Percentiles rank a stretch among this genome's conserved stretches.
Conservation (phyloP, 2,113 vertebrate genomes). For the Aegithalos caudatus region DNA sequence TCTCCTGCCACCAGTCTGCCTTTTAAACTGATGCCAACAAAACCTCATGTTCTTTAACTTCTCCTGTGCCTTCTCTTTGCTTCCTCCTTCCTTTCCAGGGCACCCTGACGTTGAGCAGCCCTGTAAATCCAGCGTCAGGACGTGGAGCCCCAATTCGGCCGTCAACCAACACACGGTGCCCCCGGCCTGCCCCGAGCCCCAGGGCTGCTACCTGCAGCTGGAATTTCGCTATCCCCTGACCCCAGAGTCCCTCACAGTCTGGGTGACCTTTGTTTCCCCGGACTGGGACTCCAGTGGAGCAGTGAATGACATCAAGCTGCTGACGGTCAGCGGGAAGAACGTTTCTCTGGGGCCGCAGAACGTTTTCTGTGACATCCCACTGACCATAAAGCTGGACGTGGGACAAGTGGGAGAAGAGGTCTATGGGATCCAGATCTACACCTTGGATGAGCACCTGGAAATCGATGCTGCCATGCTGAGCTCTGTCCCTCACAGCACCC, state of each 20-base stretch:
- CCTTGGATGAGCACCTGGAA: constrained; percentile 93
- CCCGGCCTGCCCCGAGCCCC: constrained; percentile 82
- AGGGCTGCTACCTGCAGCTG: constrained; percentile 95
- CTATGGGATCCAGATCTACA: constrained; percentile 92
- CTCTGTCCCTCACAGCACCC: constrained; percentile 77
- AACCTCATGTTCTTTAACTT: neutral
- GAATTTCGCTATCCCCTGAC: constrained; percentile 85
- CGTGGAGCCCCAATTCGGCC: constrained; percentile 93
- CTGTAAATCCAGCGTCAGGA: constrained; percentile 93
- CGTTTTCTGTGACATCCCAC: constrained; percentile 90
- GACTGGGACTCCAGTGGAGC: constrained; percentile 88
- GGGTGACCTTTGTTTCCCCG: constrained; percentile 91
- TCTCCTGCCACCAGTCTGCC: neutral
- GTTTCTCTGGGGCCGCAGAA: constrained; percentile 90
- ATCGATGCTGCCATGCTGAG: constrained; percentile 92
- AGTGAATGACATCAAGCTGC: constrained; percentile 89
- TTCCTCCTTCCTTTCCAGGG: constrained; percentile 72
- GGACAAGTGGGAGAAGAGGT: constrained; percentile 81
- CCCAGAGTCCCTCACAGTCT: constrained; percentile 89
- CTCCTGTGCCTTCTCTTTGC: neutral
- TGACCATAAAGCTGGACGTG: constrained; percentile 86
- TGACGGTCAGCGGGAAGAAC: constrained; percentile 85
- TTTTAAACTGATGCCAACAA: neutral
- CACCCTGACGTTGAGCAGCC: constrained; percentile 96
- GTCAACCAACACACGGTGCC: constrained; percentile 82